Evolutionary conservation across 2,797 vertebrate species (phyloP), one percentile per base, ranked within the genome.

Genomic region (Florisuga fusca): DNA sequence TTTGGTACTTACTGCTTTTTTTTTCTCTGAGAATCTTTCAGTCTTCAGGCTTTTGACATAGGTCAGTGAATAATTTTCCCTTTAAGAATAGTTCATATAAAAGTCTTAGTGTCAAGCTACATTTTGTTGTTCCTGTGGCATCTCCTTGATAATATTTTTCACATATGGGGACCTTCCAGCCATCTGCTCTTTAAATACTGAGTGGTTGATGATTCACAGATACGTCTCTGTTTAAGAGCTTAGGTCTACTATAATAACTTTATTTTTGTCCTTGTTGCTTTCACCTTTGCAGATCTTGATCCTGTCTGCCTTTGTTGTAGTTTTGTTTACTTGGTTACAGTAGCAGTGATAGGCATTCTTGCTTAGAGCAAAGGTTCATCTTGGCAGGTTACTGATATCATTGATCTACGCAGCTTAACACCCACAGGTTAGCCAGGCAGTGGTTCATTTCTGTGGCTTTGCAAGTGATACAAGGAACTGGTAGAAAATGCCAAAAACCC

Each of bases 311-410:
- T 96, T 96, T 97, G 96, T 97, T 97, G 90, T 96, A 83, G 74
- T 71, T 96, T 69, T 97, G 93, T 97, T 97, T 96, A 96, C 96
- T 96, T 96, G 90, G 97, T 96, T 96, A 96, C 95, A 0, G 85
- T 69, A 57, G 87, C 85, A 93, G 73, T 20, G 57, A 81, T 8
- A 72, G 84, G 81, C 73, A 63, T 93, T 96, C 85, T 88, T 62
- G 91, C 91, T 93, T 57, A 93, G 82, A 95, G 95, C 93, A 90
- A 90, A 95, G 86, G 78, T 94, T 93, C 89, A 48, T 93, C 86
- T 68, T 84, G 87, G 81, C 81, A 45, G 93, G 76, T 83, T 79
- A 48, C 46, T 87, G 15, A 84, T 73, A 34, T 77, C 77, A 67
- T 78, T 75, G 90, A 90, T 96, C 84, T 79, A 1, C 64, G 83